phyloP scores from a whole-genome alignment of 35 echinoderm and acorn worm species.

The Stichopus chloronotus region DNA sequence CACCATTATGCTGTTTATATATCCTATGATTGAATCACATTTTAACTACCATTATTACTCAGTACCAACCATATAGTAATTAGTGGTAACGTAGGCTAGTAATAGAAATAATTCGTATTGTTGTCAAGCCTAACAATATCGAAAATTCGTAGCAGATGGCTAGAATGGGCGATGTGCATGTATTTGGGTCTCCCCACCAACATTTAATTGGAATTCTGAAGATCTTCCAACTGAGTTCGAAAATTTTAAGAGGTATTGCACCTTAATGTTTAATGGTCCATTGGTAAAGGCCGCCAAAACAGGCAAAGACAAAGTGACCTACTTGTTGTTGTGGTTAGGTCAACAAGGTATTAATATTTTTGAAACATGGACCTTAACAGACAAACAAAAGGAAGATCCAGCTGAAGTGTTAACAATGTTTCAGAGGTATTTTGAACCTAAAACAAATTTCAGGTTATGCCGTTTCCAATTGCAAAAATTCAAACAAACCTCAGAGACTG shows the following conservation, averaged over 20 bases:
- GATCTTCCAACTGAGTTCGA: constrained; percentile 4
- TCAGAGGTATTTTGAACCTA: constrained; percentile 1
- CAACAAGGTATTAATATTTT: constrained; percentile 4
- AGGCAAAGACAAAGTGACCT: neutral
- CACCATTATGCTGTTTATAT: no score
- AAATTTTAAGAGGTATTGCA: constrained; percentile 20
- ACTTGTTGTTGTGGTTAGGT: neutral
- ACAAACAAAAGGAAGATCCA: constrained; percentile 12
- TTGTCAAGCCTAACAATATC: no score
- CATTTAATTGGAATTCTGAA: constrained; percentile 14
- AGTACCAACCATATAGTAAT: no score
- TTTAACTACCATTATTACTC: no score
- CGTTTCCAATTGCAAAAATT: no score
- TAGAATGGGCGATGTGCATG: no score
- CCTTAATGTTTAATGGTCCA: neutral
- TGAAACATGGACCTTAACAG: constrained; percentile 14
- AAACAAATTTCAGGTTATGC: neutral
- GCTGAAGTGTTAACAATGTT: neutral
- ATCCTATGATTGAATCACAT: no score
- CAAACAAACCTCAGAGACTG: neutral
- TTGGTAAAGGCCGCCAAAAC: neutral
- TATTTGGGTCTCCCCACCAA: neutral
- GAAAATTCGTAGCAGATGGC: no score
- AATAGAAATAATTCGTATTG: no score
- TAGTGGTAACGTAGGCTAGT: no score